Evolutionary conservation across 2,888 invertebrate species (phyloP), one percentile per base, ranked within the genome.

Genomic region (Ametastegia equiseti): DNA sequence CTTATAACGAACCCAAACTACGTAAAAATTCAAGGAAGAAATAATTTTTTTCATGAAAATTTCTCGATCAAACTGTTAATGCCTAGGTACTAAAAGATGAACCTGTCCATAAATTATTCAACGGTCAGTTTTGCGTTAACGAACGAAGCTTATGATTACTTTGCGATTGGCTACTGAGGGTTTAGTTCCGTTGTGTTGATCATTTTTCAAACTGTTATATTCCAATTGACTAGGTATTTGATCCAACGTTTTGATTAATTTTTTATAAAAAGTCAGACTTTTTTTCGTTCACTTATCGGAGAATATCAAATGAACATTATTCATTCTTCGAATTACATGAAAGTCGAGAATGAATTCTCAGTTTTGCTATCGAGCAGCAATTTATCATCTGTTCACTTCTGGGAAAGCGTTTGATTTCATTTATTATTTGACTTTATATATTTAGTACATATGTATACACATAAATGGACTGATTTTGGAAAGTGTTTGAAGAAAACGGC

Each of bases 391-490:
- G 30, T 30, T 75, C 23, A 36, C 11, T 75, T 75, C 33, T 75
- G 33, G 54, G 19, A 19, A 39, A 19, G n/a, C n/a, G 7, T 75
- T 75, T 33, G 42, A 75, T 54, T 57, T 54, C 36, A 75, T 33
- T n/a, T n/a, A 36, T 75, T 54, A 75, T 39, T 50, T 45, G 30
- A 54, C 54, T n/a, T 36, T 36, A 75, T 75, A 75, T 60, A 30
- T 30, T 60, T 15, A 30, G 23, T 15, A 60, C 15, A 60, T 42
- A 5, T 42, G 9, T 42, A 42, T 42, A 9, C 15, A 69, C 67
- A n/a, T 69, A 36, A 7, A 69, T 54, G 33, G 75, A 75, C 75
- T 75, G 75, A 75, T 75, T 75, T 75, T 75, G 57, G 36, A 50
- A 75, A 50, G 36, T 54, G 50, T 75, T 60, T 30, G 30, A 30